Conservation (phyloP, 2,888 invertebrate genomes). For the Calliopum simillimum region DNA sequence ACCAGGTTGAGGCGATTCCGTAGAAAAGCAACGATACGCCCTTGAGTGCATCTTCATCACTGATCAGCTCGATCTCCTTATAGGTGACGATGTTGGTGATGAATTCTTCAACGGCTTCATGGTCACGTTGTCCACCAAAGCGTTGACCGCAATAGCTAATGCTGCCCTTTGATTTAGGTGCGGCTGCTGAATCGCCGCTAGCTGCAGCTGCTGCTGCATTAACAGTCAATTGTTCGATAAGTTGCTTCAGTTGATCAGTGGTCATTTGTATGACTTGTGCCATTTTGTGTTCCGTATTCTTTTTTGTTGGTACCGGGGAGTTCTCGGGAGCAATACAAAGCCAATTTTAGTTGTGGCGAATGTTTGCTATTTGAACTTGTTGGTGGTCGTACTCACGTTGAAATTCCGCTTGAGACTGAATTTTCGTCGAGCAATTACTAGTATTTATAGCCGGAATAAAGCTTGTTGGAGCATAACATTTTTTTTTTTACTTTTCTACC, state of each 20-base stretch:
- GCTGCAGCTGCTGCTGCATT: slow-evolving; percentile 47
- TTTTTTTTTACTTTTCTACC: no score
- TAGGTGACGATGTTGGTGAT: slow-evolving; percentile 59
- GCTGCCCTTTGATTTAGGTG: slow-evolving; percentile 57
- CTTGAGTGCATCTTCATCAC: slow-evolving; percentile 58
- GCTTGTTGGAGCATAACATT: no score
- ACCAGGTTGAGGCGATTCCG: slow-evolving; percentile 59
- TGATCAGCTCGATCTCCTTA: slow-evolving; percentile 62
- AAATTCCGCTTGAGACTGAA: slow-evolving; percentile 25
- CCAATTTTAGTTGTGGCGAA: slow-evolving; percentile 25
- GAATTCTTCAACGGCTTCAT: slow-evolving; percentile 63
- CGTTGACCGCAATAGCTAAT: slow-evolving; percentile 57
- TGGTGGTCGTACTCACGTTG: slow-evolving; percentile 14
- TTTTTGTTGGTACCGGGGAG: no score
- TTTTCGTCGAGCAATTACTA: background rate
- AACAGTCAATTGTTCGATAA: no score
- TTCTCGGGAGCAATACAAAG: slow-evolving; percentile 33
- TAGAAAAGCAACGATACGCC: slow-evolving; percentile 59
- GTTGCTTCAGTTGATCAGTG: no score
- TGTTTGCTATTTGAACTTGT: slow-evolving; percentile 1
- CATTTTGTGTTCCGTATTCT: no score
- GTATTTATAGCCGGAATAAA: slow-evolving; percentile 4
- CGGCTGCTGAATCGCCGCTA: slow-evolving; percentile 31
- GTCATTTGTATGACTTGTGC: no score
- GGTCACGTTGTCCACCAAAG: slow-evolving; percentile 61